Evolutionary conservation across 2,113 vertebrate genomes (phyloP), one percentile per base, ranked within the genome.

Genomic region (Lathamus discolor): DNA sequence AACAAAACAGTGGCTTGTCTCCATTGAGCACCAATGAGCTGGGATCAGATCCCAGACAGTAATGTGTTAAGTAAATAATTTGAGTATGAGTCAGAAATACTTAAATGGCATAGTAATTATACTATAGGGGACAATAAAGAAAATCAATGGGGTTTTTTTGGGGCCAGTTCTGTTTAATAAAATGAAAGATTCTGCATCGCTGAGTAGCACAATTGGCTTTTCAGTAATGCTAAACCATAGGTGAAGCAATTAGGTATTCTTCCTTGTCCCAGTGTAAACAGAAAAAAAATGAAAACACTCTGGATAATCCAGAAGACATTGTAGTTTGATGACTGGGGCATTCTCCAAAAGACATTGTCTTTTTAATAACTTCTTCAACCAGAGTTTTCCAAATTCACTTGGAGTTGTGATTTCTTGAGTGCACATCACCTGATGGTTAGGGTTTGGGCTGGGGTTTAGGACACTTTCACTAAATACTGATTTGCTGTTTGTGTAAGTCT

Each of bases 391-490:
- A 52, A 70, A 63, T 7, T 7, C 6, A 18, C 7, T 49, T 37
- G 11, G 11, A 52, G 2, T 19, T 82, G 37, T 59, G 5, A 2
- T 70, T 0, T 70, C 9, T 64, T 73, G 24, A 91, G 49, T 48
- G 17, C 5, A 67, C 24, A 63, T 24, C 17, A 52, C 7, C 10
- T 31, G 10, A 63, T n/a, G 4, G 0, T 1, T 41, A 57, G 1
- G 5, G 5, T 25, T 67, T 83, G 7, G 6, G 49, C 46, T 77
- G n/a, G 64, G 11, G 25, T 72, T 72, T 63, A 31, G 29, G 15
- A 63, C 11, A 33, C 6, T 46, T 87, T 6, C 10, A n/a, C 19
- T 23, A 4, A 4, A 6, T 51, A 7, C 6, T 43, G 8, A 69
- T 51, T 64, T 80, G 3, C 22, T 48, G 28, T 35, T 33, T 37